Conservation (phyloP, 2,888 invertebrate genomes). For the Apotomis betuletana region DNA sequence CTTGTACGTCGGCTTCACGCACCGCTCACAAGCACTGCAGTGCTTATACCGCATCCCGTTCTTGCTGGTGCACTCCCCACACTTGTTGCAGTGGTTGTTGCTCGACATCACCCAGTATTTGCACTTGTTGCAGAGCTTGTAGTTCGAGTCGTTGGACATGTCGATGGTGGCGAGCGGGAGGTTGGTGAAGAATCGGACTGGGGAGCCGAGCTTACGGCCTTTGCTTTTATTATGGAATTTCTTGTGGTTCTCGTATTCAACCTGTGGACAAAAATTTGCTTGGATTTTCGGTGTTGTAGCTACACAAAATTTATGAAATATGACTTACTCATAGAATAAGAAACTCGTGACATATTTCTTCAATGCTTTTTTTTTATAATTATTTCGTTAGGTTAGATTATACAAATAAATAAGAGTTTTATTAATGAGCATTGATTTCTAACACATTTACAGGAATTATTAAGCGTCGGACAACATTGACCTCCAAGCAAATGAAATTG, state of each 20-base stretch:
- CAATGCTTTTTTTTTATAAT: too few species aligned
- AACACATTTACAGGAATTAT: too few species aligned
- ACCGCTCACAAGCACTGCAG: slow-evolving; percentile 89
- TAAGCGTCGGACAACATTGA: too few species aligned
- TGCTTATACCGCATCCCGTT: slow-evolving; percentile 88
- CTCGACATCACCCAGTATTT: slow-evolving; percentile 83
- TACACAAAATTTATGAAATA: too few species aligned
- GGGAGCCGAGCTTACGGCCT: slow-evolving; percentile 90
- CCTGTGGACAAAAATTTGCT: slow-evolving; percentile 70
- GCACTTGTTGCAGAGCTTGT: slow-evolving; percentile 90
- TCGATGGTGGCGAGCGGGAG: slow-evolving; percentile 81
- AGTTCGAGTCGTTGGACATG: slow-evolving; percentile 84
- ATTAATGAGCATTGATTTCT: too few species aligned
- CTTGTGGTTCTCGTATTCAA: slow-evolving; percentile 91
- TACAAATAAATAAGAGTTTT: too few species aligned
- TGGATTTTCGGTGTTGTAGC: too few species aligned
- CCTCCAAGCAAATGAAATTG: too few species aligned
- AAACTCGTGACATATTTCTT: too few species aligned
- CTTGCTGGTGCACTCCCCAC: slow-evolving; percentile 77
- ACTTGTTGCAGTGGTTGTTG: slow-evolving; percentile 74
- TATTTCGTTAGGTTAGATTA: too few species aligned
- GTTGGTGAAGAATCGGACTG: slow-evolving; percentile 95
- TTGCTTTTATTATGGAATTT: slow-evolving; percentile 86
- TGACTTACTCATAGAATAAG: too few species aligned
- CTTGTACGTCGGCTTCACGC: slow-evolving; percentile 93